Evolutionary conservation across 2,888 invertebrate genomes (phyloP), one percentile per base, ranked within the genome.

Genomic region (Dioctria linearis): DNA sequence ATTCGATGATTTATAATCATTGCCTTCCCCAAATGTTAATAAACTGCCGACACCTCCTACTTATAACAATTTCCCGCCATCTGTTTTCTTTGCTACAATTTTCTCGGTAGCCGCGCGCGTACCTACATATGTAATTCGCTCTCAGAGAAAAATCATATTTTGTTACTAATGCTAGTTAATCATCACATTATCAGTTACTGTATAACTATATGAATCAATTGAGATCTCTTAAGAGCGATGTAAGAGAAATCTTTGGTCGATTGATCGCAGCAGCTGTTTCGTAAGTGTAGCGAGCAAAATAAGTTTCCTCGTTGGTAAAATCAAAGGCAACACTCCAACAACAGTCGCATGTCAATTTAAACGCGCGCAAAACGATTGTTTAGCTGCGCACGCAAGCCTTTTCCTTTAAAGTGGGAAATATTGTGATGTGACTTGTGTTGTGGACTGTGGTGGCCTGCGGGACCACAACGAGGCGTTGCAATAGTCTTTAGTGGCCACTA

Each of bases 401-500:
- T 76, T 76, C 54, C 76, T 57, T 76, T n/a, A 5, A n/a, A 63
- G 63, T 63, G 76, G 76, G 76, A 76, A 76, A 76, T 63, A 43
- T 63, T 25, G 76, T 63, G 51, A 25, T 25, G 25, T 25, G 25
- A 25, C 25, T 25, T 25, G 25, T 25, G 25, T 25, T 25, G 25
- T 25, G 25, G 25, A 25, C 25, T 25, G 25, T 25, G 25, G 25
- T 25, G 25, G 25, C 37, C 43, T 63, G 63, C 61, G 63, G 25
- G 46, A 25, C 61, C 63, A 49, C 76, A 37, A 57, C 11, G 57
- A 57, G 76, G 46, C 63, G 76, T 37, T 76, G 63, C 76, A 76
- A 49, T 46, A 25, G 46, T 63, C 63, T 69, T 79, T 79, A 79
- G 79, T 79, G 79, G 79, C 67, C 67, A 79, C 57, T 46, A 37